phyloP scores from a whole-genome alignment of 2,797 vertebrate genomes.

The Cynodonichthys magdalenae region DNA sequence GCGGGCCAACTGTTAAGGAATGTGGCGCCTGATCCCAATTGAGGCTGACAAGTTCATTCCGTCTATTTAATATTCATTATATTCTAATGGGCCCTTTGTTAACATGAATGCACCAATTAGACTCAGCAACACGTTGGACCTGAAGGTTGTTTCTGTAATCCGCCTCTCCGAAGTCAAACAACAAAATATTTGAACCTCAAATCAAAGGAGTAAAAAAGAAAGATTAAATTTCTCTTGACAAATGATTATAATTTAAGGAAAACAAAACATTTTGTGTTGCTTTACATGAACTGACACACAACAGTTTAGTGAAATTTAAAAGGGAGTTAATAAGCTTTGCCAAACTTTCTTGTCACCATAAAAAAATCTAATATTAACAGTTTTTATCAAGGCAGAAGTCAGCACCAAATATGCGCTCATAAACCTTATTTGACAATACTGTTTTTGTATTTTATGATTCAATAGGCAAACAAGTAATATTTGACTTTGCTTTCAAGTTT shows the following conservation, averaged over 20 bases:
- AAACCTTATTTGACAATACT: neutral
- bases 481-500: constrained; percentile 48
- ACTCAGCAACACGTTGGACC: constrained; percentile 46
- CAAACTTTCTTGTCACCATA: neutral
- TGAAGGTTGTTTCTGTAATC: neutral
- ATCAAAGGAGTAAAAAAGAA: neutral
- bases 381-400: neutral
- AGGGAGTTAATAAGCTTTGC: neutral
- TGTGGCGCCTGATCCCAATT: constrained; percentile 71
- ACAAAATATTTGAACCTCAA: neutral
- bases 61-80: constrained; percentile 74
- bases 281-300: neutral
- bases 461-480: constrained; percentile 29
- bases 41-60: constrained; percentile 74
- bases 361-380: neutral
- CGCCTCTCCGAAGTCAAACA: neutral
- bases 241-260: no score
- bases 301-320: neutral
- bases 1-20: constrained; percentile 80
- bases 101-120: constrained; percentile 58
- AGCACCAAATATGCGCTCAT: constrained; percentile 9
- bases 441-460: neutral
- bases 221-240: neutral
- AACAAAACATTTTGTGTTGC: neutral
- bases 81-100: constrained; percentile 75